Percentiles rank a stretch among this genome's conserved stretches.
Evolutionary conservation across 2,888 invertebrate species (phyloP).

Genomic region (Eutolmus rufibarbis): DNA sequence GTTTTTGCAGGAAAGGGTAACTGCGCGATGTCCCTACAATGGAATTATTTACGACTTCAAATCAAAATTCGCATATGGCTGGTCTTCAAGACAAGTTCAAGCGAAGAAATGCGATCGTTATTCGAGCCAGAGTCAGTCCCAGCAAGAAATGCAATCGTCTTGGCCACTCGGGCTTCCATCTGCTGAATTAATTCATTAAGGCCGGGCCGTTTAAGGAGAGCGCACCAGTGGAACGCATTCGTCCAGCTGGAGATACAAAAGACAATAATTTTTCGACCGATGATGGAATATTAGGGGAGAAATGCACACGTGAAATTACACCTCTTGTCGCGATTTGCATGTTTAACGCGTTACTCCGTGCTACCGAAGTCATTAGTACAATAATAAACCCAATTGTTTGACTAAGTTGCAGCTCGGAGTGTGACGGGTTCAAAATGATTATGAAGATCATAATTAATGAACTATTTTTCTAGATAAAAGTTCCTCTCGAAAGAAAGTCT

Average conservation of each 20-base stretch:
- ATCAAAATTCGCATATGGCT: constrained; percentile 46
- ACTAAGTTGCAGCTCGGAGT: no score
- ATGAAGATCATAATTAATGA: no score
- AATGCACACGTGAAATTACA: not conserved
- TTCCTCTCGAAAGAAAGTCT: no score
- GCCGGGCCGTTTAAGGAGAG: not conserved
- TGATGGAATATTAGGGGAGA: not conserved
- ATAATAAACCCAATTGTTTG: not conserved
- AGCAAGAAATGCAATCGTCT: not conserved
- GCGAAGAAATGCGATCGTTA: constrained; percentile 13
- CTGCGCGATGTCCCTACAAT: not conserved
- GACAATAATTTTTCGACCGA: not conserved
- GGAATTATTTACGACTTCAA: constrained; percentile 43
- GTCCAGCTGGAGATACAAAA: not conserved
- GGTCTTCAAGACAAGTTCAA: not conserved
- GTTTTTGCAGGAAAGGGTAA: constrained; percentile 15
- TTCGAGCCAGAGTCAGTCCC: not conserved
- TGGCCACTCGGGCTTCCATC: constrained; percentile 8
- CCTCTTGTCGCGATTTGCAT: not conserved
- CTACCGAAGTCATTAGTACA: not conserved
- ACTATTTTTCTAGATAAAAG: no score
- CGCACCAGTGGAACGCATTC: not conserved
- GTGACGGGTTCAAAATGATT: no score
- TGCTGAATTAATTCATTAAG: constrained; percentile 47
- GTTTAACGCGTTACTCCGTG: not conserved